phyloP scores from a whole-genome alignment of 2,888 invertebrate genomes.

The Ectropis crepuscularia region DNA sequence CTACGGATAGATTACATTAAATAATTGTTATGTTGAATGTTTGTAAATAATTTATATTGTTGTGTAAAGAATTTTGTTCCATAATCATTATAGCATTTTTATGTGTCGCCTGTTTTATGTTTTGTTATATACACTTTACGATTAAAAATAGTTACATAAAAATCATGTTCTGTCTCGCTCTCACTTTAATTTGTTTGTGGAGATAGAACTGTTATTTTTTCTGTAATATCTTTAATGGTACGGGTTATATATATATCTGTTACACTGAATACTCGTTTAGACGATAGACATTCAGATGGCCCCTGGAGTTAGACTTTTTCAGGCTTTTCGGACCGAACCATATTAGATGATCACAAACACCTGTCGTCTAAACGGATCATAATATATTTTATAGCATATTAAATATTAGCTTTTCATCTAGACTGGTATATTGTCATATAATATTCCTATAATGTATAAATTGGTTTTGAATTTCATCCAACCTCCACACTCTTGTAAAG shows the following conservation, averaged over 20 bases:
- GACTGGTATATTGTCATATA: too few species aligned
- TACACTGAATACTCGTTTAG: neutral
- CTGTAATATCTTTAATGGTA: neutral
- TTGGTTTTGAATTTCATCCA: too few species aligned
- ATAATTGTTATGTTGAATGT: conserved; percentile 69
- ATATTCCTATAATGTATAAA: too few species aligned
- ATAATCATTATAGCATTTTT: conserved; percentile 46
- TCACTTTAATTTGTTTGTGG: neutral
- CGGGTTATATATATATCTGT: neutral
- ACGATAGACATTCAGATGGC: neutral
- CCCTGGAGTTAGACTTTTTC: too few species aligned
- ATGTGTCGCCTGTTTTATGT: conserved; percentile 45
- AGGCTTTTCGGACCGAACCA: too few species aligned
- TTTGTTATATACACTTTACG: conserved; percentile 22
- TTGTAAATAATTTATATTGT: conserved; percentile 69
- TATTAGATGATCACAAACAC: too few species aligned
- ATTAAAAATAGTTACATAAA: neutral
- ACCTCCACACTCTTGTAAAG: too few species aligned
- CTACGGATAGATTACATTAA: conserved; percentile 37
- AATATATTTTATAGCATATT: too few species aligned
- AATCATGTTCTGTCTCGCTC: too few species aligned
- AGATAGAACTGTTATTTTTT: neutral
- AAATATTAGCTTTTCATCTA: too few species aligned
- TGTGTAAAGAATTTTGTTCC: conserved; percentile 76
- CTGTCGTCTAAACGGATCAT: too few species aligned